phyloP scores from a whole-genome alignment of 2,888 invertebrate species.

The Melanophora roralis region DNA sequence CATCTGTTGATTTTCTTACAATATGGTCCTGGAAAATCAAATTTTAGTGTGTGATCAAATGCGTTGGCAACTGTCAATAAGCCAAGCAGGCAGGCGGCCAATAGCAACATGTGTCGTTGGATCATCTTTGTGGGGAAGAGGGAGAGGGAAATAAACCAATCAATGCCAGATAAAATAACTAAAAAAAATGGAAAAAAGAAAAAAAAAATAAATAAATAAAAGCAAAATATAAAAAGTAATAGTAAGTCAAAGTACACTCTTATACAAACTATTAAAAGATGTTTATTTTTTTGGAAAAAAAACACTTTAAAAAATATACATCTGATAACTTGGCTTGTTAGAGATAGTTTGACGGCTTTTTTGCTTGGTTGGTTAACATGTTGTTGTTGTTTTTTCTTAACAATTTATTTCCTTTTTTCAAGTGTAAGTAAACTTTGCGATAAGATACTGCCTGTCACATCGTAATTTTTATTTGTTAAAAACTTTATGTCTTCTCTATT shows the following conservation, averaged over 20 bases:
- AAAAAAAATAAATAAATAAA: neutral
- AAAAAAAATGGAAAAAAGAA: neutral
- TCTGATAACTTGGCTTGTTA: slow-evolving; percentile 21
- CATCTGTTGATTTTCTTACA: slow-evolving; percentile 78
- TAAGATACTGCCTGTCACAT: slow-evolving; percentile 41
- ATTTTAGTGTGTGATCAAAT: slow-evolving; percentile 70
- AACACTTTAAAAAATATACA: neutral
- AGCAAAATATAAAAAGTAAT: neutral
- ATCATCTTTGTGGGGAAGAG: slow-evolving; percentile 20
- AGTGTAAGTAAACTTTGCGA: slow-evolving; percentile 28
- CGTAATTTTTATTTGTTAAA: slow-evolving; percentile 18
- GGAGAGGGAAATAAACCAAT: neutral
- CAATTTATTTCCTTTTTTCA: slow-evolving; percentile 18
- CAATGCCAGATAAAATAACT: slow-evolving; percentile 28
- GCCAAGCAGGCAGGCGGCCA: slow-evolving; percentile 41
- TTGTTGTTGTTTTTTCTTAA: neutral
- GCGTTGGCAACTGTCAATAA: slow-evolving; percentile 53
- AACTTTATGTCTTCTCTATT: neutral
- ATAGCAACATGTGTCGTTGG: slow-evolving; percentile 32
- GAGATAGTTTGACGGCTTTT: neutral
- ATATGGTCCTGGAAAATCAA: slow-evolving; percentile 75
- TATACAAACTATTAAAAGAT: slow-evolving; percentile 35
- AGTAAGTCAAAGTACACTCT: neutral
- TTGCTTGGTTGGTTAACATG: neutral
- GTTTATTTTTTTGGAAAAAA: slow-evolving; percentile 12